phyloP scores from a whole-genome alignment of 2,888 invertebrate genomes.

The Drosophila melanosoma region DNA sequence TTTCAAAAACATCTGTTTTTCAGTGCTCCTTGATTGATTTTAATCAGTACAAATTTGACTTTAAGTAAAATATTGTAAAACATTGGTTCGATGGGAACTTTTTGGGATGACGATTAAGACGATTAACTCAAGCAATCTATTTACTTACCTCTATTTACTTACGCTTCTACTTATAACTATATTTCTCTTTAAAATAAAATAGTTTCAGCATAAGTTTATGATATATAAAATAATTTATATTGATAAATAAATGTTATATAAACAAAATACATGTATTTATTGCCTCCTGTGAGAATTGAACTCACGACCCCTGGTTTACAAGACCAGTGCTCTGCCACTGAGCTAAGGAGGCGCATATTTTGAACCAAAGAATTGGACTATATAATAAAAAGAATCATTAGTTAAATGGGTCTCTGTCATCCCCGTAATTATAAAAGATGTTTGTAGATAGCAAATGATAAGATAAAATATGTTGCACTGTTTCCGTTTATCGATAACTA shows the following conservation, averaged over 20 bases:
- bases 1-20: slow-evolving; percentile 20
- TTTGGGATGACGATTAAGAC: no score
- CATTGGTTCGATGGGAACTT: not conserved
- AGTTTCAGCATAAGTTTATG: not conserved
- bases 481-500: not conserved
- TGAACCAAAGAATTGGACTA: rapidly evolving
- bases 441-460: slow-evolving; percentile 5
- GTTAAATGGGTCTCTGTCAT: not conserved
- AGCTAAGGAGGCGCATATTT: slow-evolving; percentile 90
- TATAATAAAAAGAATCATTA: not conserved
- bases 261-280: not conserved
- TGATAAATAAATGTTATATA: not conserved
- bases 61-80: slow-evolving; percentile 12
- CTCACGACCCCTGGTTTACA: slow-evolving; percentile 96
- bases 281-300: slow-evolving; percentile 96
- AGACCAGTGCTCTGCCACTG: slow-evolving; percentile 96
- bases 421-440: not conserved
- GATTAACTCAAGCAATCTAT: not conserved
- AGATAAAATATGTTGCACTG: not conserved
- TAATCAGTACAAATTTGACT: slow-evolving; percentile 5
- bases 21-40: not conserved
- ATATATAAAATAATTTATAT: not conserved
- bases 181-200: not conserved
- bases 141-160: not conserved
- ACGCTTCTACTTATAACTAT: not conserved